Percentiles rank a stretch among this genome's conserved stretches.
Evolutionary conservation across 2,113 vertebrate species (phyloP).

Genomic region (Engystomops pustulosus): DNA sequence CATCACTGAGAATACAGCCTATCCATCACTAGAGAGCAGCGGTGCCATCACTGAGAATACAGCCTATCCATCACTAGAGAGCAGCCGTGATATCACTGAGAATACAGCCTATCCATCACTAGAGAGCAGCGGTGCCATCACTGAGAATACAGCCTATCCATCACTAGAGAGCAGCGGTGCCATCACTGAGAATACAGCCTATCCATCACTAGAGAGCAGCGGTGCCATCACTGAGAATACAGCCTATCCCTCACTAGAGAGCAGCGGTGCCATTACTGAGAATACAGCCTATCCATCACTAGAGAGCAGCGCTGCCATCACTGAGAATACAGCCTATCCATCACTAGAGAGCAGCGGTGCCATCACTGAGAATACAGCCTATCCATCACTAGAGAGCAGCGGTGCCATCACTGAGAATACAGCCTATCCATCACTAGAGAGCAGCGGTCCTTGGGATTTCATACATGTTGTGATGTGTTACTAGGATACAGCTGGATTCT

Average conservation of each 20-base stretch:
- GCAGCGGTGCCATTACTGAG: too few relatives aligned
- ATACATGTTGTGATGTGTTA: neutral
- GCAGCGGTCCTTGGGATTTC: neutral
- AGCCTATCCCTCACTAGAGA: neutral
- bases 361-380: too few relatives aligned
- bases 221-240: neutral
- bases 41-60: neutral
- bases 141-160: too few relatives aligned
- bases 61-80: neutral
- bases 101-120: conserved; percentile 11
- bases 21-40: neutral
- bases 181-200: too few relatives aligned
- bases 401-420: neutral
- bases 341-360: neutral
- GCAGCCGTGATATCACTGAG: too few relatives aligned
- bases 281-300: conserved; percentile 11
- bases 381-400: too few relatives aligned
- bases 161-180: conserved; percentile 1
- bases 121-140: neutral
- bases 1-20: too few relatives aligned
- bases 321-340: too few relatives aligned
- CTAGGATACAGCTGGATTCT: too few relatives aligned
- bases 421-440: conserved; percentile 4
- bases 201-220: neutral
- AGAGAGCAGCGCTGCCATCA: neutral